Evolutionary conservation across 2,113 vertebrate genomes (phyloP).

Genomic region (Hylia prasina): DNA sequence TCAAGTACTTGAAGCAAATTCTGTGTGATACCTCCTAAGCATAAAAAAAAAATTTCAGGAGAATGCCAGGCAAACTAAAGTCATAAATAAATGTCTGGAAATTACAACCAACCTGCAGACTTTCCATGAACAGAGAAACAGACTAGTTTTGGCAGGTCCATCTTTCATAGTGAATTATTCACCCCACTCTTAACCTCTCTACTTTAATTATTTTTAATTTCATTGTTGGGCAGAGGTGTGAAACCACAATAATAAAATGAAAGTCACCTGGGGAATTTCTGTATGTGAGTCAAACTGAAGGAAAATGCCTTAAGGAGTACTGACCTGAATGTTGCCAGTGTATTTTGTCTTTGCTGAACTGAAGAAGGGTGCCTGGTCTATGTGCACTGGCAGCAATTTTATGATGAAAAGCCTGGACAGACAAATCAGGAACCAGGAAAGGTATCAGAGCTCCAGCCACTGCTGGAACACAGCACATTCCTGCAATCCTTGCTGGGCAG

Average conservation of each 20-base stretch:
- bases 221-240: neutral
- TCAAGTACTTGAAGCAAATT: neutral
- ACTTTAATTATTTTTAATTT: constrained; percentile 23
- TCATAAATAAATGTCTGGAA: constrained; percentile 9
- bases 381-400: neutral
- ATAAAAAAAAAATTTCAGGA: neutral
- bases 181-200: neutral
- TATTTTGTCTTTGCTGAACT: neutral
- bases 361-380: neutral
- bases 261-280: neutral
- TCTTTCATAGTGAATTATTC: constrained; percentile 18
- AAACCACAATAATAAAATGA: neutral
- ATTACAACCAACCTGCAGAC: neutral
- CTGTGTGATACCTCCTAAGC: neutral
- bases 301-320: neutral
- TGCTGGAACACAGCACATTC: neutral
- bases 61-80: neutral
- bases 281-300: neutral
- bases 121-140: neutral
- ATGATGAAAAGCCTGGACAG: neutral
- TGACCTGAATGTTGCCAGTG: neutral
- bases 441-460: neutral
- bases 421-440: neutral
- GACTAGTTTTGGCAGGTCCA: neutral
- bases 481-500: neutral